phyloP scores from a whole-genome alignment of 64 coral and sea anemone genomes.

The Montipora sp. region DNA sequence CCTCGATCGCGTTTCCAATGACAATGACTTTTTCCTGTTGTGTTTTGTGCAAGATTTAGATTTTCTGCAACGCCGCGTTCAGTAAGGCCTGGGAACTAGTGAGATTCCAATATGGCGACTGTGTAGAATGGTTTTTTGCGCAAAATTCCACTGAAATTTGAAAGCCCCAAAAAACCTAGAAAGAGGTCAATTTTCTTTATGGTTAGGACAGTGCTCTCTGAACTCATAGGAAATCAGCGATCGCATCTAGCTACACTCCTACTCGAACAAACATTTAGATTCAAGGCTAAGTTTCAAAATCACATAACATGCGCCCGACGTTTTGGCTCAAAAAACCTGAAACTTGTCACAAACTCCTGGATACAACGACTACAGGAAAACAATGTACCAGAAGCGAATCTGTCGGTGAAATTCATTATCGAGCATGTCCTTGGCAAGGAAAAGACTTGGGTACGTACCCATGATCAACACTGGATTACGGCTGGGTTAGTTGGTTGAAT shows the following conservation, averaged over 20 bases:
- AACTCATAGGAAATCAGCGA: background rate
- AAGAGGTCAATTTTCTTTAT: background rate
- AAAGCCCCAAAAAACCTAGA: background rate
- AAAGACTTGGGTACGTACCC: background rate
- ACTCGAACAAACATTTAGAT: background rate
- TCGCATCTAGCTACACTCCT: background rate
- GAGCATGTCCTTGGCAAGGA: constrained; percentile 56
- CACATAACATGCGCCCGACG: background rate
- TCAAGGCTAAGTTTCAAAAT: background rate
- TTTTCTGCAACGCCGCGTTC: too few relatives aligned
- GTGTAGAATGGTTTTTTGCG: too few relatives aligned
- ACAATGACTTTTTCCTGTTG: too few relatives aligned
- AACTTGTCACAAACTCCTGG: constrained; percentile 36
- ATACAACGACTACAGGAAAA: constrained; percentile 23
- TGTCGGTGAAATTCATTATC: constrained; percentile 68
- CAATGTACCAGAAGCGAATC: constrained; percentile 67
- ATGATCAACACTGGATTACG: too few relatives aligned
- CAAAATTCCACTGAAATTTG: too few relatives aligned
- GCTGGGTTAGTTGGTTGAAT: too few relatives aligned
- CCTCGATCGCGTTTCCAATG: too few relatives aligned
- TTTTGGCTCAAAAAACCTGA: background rate
- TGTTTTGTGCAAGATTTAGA: too few relatives aligned
- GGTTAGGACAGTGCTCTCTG: background rate
- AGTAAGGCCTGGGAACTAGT: background rate
- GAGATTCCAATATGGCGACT: constrained; percentile 2